Base-by-base conservation (phyloP, 2,113 vertebrate genomes). In the Catharus minimus region DNA sequence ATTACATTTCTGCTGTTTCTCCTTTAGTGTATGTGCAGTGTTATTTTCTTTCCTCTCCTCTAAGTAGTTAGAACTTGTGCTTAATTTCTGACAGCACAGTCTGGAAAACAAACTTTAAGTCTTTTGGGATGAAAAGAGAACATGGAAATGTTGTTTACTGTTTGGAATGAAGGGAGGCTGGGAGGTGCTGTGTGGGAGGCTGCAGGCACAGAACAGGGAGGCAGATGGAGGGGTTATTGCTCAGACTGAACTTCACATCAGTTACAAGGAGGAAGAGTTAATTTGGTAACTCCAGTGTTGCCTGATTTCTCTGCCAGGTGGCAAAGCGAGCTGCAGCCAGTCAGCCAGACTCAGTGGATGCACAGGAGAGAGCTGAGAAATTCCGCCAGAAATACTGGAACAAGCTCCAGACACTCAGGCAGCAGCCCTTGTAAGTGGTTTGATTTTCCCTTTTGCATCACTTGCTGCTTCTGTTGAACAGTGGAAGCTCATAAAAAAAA, bases 341-440 rank as follows among this genome's bases (percentile, higher is more conserved):
- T 67, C 99, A 99, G 76, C 99, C 98, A 0, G 98, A 99, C 77
- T 97, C 98, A 1, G 67, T 89, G 0, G 98, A 99, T 23, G 98
- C 98, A 0, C 78, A 52, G 0, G 97, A 98, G 95, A 97, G 99
- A 90, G 99, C 98, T 0, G 98, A 99, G 89, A 99, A 99, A 96
- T 99, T 99, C 97, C 98, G 98, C 2, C 98, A 98, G 95, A 99
- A 99, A 56, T 99, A 99, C 95, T 94, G 98, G 96, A 98, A 99
- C 72, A 99, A 99, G 94, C 98, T 99, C 9, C 98, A 99, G 97
- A 99, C 99, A 0, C 98, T 99, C 65, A 97, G 99, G 16, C 98
- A 99, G 19, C 99, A 99, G 95, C 99, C 99, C 2, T 99, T 99
- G 99, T 99, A 95, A 99, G 98, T 94, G 68, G 1, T 82, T 53